Base-by-base conservation (phyloP, 2,888 invertebrate genomes). In the Drymonia ruficornis region DNA sequence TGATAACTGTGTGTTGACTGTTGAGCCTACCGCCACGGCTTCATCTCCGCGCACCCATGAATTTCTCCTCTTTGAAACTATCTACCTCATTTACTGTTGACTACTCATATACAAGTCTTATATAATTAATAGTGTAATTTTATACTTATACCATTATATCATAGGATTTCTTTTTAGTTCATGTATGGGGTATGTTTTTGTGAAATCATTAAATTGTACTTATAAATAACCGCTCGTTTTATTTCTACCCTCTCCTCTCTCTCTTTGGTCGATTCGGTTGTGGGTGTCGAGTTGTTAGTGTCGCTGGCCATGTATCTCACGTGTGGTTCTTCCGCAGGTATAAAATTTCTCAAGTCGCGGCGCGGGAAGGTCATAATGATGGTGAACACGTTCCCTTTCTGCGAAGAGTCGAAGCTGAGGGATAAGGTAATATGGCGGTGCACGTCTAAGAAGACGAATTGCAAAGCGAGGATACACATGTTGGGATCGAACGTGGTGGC, bases 171-270 rank as follows among this genome's bases (percentile, higher is more conserved):
- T 81, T 87, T 85, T 54, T 81, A 86, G 87, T 91, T 91, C 80
- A 81, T 90, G 84, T 90, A 88, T 80, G 85, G 91, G 90, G 87
- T 89, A 89, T 84, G 87, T 92, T 89, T 69, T 91, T 91, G 91
- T 92, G 91, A 85, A 89, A 87, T 87, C 83, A 86, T 88, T 91
- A 92, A 87, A 91, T 88, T 91, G 91, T 91, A 91, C 90, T 91
- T 92, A 91, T 88, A 83, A 89, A 86, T 84, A 84, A 91, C 74
- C 88, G 90, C 70, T 86, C 29, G 90, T 92, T 90, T 92, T 63
- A 88, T 89, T 91, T 85, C 18, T 49, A 34, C 52, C 62, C 56
- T 45, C 34, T 49, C 53, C 59, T 47, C 65, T n/a, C 49, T 16
- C n/a, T 13, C 43, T 51, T 45, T 50, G 18, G 2, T 51, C 50